Percentiles rank a stretch among this genome's conserved stretches.
Conservation (phyloP, 2,888 invertebrate genomes). For the Amblyjoppa fuscipennis region DNA sequence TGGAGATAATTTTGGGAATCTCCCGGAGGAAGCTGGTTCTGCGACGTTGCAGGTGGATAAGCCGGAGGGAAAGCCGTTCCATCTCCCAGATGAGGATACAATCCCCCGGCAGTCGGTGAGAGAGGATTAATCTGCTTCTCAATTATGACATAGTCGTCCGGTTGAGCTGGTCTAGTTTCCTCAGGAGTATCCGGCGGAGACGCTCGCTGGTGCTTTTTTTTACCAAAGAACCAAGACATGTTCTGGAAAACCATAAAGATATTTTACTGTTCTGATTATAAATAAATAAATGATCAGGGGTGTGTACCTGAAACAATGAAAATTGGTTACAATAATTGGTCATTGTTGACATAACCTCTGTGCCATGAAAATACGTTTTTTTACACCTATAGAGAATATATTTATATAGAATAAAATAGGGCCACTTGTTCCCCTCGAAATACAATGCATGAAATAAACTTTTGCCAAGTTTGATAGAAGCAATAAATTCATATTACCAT, state of each 20-base stretch:
- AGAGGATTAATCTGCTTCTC: slow-evolving; percentile 71
- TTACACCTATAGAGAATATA: neutral
- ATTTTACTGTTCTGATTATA: neutral
- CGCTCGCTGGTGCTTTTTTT: slow-evolving; percentile 80
- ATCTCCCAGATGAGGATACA: slow-evolving; percentile 77
- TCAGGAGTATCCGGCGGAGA: slow-evolving; percentile 78
- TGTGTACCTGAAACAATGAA: neutral
- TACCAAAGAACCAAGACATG: slow-evolving; percentile 84
- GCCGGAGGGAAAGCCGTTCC: slow-evolving; percentile 41
- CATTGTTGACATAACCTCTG: neutral
- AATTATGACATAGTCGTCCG: slow-evolving; percentile 78
- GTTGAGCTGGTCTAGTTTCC: slow-evolving; percentile 68
- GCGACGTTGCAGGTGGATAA: slow-evolving; percentile 66
- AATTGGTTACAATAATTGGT: neutral
- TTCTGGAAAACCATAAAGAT: slow-evolving; percentile 65
- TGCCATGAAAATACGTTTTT: neutral
- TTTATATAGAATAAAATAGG: neutral
- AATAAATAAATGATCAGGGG: neutral
- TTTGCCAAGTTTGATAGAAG: neutral
- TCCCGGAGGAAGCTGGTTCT: slow-evolving; percentile 52
- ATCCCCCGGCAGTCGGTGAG: slow-evolving; percentile 61
- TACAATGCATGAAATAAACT: neutral
- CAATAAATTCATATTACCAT: neutral
- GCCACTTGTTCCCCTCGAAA: neutral
- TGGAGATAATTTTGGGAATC: slow-evolving; percentile 84